Conservation (phyloP, 2,797 vertebrate genomes). For the Amazona finschi region DNA sequence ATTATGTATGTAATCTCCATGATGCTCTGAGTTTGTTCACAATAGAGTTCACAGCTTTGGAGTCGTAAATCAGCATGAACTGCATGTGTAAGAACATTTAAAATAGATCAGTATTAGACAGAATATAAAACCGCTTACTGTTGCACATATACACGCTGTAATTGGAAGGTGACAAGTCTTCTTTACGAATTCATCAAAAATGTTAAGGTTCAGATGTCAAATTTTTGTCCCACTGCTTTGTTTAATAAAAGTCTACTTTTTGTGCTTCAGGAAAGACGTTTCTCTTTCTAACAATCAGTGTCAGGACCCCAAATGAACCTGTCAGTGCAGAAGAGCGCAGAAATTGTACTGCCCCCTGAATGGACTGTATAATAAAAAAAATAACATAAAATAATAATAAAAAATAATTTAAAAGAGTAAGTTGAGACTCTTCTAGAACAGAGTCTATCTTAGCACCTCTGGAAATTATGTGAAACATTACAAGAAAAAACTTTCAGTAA, state of each 20-base stretch:
- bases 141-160: not conserved
- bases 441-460: not conserved
- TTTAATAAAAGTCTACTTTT: conserved; percentile 18
- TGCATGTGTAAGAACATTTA: not conserved
- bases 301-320: conserved; percentile 15
- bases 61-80: not conserved
- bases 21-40: not conserved
- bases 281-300: conserved; percentile 38
- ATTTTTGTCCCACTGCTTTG: conserved; percentile 23
- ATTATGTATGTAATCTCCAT: not conserved
- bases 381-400: not conserved
- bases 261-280: conserved; percentile 31
- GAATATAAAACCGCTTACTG: not conserved
- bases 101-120: not conserved
- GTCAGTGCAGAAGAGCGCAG: conserved; percentile 16
- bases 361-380: not conserved
- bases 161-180: not conserved
- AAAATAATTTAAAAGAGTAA: not conserved
- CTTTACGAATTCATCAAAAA: conserved; percentile 41
- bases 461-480: not conserved
- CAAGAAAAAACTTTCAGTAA: not conserved
- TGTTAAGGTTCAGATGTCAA: not conserved
- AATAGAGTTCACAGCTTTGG: not conserved
- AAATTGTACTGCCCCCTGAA: not conserved
- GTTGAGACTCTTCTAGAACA: not conserved